Evolutionary conservation across 2,113 vertebrate species (phyloP), one percentile per base, ranked within the genome.

Genomic region (Probosciger aterrimus): DNA sequence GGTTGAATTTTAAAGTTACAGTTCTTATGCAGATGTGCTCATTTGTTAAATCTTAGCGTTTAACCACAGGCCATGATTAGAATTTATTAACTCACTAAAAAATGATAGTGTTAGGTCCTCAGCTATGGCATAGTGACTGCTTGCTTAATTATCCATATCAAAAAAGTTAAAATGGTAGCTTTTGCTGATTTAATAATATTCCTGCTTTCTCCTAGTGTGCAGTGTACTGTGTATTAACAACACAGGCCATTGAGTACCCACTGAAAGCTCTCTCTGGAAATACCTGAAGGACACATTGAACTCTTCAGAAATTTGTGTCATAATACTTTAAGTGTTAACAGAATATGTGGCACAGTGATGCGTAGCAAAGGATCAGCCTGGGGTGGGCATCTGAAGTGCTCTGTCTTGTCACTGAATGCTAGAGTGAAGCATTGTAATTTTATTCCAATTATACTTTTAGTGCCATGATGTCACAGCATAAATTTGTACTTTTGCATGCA

Each of bases 381-480:
- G 89, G 89, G 92, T 97, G 96, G 97, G 93, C 96, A 97, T 95
- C 82, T 80, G 77, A 97, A 98, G 92, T 93, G 83, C 86, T 97
- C 92, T 91, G 89, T 93, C 96, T 97, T 90, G 60, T 83, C 0
- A 4, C 88, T 86, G 95, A 97, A 97, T 88, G 77, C 94, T 94
- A 93, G 82, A 96, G 95, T 95, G 97, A 98, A 97, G 94, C 97
- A 92, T 86, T 97, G 97, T 97, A 97, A 98, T 98, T 98, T 98
- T 97, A 98, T 98, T 98, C 98, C 97, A 98, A 98, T 98, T 98
- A 98, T 94, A 97, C 97, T 98, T 97, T 98, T 97, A 97, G 95
- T 97, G 90, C 97, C 97, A 96, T 98, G 98, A 98, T 98, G 98
- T 98, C 98, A 98, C 97, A 97, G 98, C 96, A 98, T 98, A 98